Base-by-base conservation (phyloP, 2,797 vertebrate genomes). In the Acrocephalus scirpaceus region DNA sequence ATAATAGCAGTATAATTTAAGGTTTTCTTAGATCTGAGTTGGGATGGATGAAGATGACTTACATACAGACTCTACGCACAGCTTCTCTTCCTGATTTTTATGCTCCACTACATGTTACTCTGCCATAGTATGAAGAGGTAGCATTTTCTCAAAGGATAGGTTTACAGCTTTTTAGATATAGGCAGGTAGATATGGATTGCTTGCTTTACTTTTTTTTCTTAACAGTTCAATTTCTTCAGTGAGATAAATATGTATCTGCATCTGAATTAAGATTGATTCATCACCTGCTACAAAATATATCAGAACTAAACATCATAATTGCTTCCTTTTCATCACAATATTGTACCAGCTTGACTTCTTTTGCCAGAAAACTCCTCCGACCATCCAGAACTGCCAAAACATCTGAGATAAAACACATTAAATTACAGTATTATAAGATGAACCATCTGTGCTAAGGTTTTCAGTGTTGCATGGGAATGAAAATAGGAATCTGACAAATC, bases 401-500 rank as follows among this genome's bases (percentile, higher is more conserved):
- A 86, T 85, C 64, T 92, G 62, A 95, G 72, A 66, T 56, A 95
- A 95, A 73, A 65, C 54, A 80, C 32, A 70, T 71, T 79, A 64
- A 92, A 81, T 83, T 89, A 86, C 48, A 42, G 32, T 60, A 89
- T 67, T 93, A 70, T 94, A 91, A 92, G 81, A 85, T 61, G 78
- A 93, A 89, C 94, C 88, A 94, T 96, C 95, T 96, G 94, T 92
- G 61, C 81, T 95, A 64, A 86, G 38, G 36, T 86, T 94, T 90
- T 53, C 42, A 53, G 34, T 64, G 36, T 47, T 93, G 13, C 50
- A 72, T 32, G 32, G 80, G 48, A 92, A 80, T 61, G 51, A 80
- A 91, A 88, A 88, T 25, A 60, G n/a, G 44, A 96, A 83, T 65
- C 48, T 50, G 36, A 42, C 69, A 92, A 90, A 77, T 88, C 78